Conservation (phyloP, 1,140 invertebrate species). For the Spodoptera litura region DNA sequence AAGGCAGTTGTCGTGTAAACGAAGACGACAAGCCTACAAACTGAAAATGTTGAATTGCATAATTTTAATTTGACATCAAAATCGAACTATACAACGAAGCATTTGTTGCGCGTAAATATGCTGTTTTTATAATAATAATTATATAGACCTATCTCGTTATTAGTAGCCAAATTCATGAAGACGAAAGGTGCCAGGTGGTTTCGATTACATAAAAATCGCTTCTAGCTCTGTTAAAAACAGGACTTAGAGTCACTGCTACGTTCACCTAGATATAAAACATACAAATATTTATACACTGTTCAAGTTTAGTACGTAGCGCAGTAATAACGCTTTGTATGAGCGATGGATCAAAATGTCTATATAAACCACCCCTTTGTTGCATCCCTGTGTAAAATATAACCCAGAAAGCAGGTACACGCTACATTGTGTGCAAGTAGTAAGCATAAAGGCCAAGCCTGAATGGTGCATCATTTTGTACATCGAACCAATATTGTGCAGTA, state of each 20-base stretch:
- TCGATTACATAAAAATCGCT: no score
- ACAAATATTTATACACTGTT: background rate
- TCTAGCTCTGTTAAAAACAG: no score
- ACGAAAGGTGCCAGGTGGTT: no score
- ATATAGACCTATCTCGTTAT: no score
- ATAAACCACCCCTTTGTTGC: conserved; percentile 24
- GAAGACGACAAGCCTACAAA: no score
- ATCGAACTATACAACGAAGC: no score
- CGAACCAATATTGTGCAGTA: conserved; percentile 7
- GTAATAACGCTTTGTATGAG: background rate
- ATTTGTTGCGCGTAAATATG: no score
- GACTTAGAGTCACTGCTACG: background rate
- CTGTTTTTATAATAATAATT: no score
- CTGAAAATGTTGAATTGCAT: no score
- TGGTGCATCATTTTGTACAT: conserved; percentile 25
- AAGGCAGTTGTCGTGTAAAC: no score
- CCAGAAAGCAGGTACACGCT: conserved; percentile 9
- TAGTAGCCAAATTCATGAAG: no score
- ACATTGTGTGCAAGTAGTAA: conserved; percentile 25
- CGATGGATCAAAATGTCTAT: conserved; percentile 17
- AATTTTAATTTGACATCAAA: no score
- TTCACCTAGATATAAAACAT: background rate
- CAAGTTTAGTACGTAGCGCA: background rate
- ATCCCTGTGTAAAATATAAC: conserved; percentile 17
- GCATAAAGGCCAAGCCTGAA: conserved; percentile 19